Evolutionary conservation across 2,113 vertebrate species (phyloP), one percentile per base, ranked within the genome.

Genomic region (Caracal caracal): DNA sequence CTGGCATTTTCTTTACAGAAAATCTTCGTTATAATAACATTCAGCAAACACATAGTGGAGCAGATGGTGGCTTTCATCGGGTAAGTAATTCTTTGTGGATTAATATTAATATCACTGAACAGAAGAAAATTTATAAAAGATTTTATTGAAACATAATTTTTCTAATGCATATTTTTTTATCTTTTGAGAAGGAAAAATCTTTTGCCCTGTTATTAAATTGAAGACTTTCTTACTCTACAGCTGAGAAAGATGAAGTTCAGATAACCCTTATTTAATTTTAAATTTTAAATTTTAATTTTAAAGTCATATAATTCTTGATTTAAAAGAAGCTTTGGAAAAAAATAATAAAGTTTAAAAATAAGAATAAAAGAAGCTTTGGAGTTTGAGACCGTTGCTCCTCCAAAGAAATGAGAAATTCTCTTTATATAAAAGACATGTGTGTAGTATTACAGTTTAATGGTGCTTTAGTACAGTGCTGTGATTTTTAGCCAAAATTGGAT

Each of bases 61-160:
- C 99, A 99, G 99, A 99, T 99, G 99, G 99, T 99, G 98, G 98
- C 99, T 96, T 98, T 99, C 95, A 99, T 99, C 73, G 99, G 99
- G 99, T 99, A 98, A 99, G 99, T 99, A 99, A 98, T 97, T 98
- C 96, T 97, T 93, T 98, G 93, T 97, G 90, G 47, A 88, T 61
- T 95, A 86, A 97, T 96, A 79, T 33, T 87, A 93, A 75, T 87
- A 83, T 88, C 63, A 12, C 61, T 97, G 78, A 94, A 92, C 97
- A 80, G 89, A 93, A 97, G 2, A 85, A 89, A 79, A 61, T 88
- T 7, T 90, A 10, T 86, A 71, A 93, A 97, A 68, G 53, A 95
- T 90, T 80, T 88, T 93, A 51, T 65, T 79, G 30, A 65, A 78
- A 65, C 83, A 87, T 56, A 92, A 53, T 65, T 88, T 95, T 94